Evolutionary conservation across 2,888 invertebrate genomes (phyloP).

Genomic region (Shargacucullia verbasci): DNA sequence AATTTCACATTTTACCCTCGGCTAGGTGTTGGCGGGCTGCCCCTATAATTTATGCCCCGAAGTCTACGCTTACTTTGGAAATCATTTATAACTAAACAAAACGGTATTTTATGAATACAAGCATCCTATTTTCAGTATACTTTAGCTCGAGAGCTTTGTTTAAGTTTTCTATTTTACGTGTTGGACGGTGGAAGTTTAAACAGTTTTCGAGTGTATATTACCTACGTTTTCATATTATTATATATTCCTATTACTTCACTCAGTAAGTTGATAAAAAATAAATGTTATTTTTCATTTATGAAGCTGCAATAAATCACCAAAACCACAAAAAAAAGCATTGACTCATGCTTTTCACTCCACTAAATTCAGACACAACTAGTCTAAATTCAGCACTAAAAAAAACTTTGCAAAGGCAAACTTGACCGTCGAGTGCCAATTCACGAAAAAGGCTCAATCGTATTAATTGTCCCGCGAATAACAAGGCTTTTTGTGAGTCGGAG

Average conservation of each 20-base stretch:
- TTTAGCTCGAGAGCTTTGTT: conserved; percentile 32
- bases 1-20: conserved; percentile 58
- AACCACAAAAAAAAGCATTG: conserved; percentile 16
- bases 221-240: no score
- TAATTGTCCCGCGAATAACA: conserved; percentile 75
- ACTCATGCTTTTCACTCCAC: conserved; percentile 11
- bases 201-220: conserved; percentile 7
- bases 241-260: no score
- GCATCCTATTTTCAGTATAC: conserved; percentile 27
- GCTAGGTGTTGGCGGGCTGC: conserved; percentile 50
- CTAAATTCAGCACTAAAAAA: conserved; percentile 9
- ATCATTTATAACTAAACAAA: conserved; percentile 54
- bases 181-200: conserved; percentile 16
- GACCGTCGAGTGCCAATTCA: conserved; percentile 50
- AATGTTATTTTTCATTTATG: background rate
- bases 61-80: conserved; percentile 53
- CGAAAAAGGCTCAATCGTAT: conserved; percentile 69
- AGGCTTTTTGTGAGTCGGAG: conserved; percentile 69
- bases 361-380: conserved; percentile 2
- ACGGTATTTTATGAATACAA: conserved; percentile 44
- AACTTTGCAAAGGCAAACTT: conserved; percentile 47
- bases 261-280: background rate
- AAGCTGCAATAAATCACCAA: background rate
- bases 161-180: conserved; percentile 37
- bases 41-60: conserved; percentile 57